Percentiles rank a stretch among this genome's conserved stretches.
These are phyloP conservation scores for Trachymyrmex cornetzi DNA, from an alignment of 1,140 invertebrate genomes.

Conservation along the genomic window DNA sequence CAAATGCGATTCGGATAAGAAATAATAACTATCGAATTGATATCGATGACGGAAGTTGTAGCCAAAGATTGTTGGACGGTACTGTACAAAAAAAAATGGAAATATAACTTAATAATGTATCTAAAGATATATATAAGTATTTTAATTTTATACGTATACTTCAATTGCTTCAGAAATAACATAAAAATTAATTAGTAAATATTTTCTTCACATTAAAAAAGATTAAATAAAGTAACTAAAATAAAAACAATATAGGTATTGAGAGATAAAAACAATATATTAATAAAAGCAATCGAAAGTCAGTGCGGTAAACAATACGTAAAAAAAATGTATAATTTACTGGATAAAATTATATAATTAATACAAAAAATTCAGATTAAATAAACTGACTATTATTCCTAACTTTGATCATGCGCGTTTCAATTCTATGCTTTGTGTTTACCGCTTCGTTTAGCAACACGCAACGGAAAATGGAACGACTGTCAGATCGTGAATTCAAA, in stretches of 20 bases:
- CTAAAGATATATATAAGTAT: neutral
- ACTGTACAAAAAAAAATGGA: neutral
- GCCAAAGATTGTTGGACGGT: neutral
- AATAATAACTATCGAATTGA: neutral
- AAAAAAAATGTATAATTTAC: no score
- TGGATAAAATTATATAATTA: no score
- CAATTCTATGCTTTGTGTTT: neutral
- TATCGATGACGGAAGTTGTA: neutral
- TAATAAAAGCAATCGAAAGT: no score
- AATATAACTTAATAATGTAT: neutral
- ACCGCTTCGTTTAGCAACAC: neutral
- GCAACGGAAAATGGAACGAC: neutral
- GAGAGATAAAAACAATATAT: no score
- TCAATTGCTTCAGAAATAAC: neutral
- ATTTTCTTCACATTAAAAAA: neutral
- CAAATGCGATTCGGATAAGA: constrained; percentile 3
- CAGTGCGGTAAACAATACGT: no score
- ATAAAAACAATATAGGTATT: no score
- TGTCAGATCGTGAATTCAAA: neutral
- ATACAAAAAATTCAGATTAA: neutral
- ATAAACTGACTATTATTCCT: constrained; percentile 20
- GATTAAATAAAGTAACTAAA: neutral
- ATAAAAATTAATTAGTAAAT: neutral
- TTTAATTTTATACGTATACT: neutral
- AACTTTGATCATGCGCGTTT: neutral